These are phyloP conservation scores for Palaemon carinicauda DNA, from an alignment of 1,140 invertebrate species.

Conservation along the genomic window DNA sequence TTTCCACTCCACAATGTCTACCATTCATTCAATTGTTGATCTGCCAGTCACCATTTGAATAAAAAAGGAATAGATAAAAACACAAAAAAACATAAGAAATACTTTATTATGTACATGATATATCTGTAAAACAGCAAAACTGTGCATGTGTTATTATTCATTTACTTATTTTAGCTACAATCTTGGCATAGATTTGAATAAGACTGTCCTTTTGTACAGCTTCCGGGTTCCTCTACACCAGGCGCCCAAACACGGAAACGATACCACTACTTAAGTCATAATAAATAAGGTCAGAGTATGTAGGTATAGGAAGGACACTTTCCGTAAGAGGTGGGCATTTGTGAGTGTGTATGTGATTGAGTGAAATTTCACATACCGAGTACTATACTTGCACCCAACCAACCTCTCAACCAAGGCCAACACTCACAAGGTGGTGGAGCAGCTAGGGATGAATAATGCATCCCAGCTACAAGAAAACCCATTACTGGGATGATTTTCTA, in stretches of 20 bases:
- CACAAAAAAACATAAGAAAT: conserved; percentile 44
- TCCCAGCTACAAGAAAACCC: no score
- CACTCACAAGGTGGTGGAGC: neutral
- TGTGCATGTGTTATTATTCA: conserved; percentile 56
- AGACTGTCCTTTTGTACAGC: conserved; percentile 56
- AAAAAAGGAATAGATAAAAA: no score
- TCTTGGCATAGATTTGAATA: conserved; percentile 56
- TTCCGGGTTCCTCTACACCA: conserved; percentile 49
- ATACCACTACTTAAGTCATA: conserved; percentile 47
- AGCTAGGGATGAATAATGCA: neutral
- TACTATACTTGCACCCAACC: neutral
- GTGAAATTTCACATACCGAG: neutral
- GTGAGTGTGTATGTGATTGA: neutral
- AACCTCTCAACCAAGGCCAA: conserved; percentile 5
- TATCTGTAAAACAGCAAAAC: conserved; percentile 56
- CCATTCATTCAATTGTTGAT: no score
- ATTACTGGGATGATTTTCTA: neutral
- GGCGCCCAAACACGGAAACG: conserved; percentile 52
- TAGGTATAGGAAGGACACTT: conserved; percentile 52
- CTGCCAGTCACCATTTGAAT: no score
- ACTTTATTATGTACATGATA: conserved; percentile 57
- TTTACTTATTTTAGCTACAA: conserved; percentile 55
- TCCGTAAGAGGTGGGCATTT: conserved; percentile 22
- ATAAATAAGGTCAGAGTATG: conserved; percentile 35
- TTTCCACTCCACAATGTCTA: no score